Evolutionary conservation across 2,113 vertebrate genomes (phyloP).

Genomic region (Ahaetulla prasina): DNA sequence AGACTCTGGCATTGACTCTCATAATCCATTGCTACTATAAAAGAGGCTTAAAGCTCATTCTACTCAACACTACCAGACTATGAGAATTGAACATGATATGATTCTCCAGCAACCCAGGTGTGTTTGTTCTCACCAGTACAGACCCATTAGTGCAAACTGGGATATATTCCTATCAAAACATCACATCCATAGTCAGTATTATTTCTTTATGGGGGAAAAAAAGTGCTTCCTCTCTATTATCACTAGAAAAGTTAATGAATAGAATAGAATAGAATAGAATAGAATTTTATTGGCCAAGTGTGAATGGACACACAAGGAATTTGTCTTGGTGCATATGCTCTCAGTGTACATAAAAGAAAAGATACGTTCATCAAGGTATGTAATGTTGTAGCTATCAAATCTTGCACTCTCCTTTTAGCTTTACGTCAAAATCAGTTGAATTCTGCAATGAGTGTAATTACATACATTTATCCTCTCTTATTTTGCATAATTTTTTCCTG

Average conservation of each 20-base stretch:
- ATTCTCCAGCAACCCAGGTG: background rate
- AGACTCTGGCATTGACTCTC: background rate
- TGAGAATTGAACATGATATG: background rate
- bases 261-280: too few species aligned
- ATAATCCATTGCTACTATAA: background rate
- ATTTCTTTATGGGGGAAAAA: background rate
- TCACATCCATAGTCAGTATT: background rate
- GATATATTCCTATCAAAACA: conserved; percentile 4
- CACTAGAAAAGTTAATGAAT: background rate
- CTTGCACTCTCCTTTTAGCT: background rate
- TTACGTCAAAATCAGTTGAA: background rate
- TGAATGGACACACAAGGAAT: too few species aligned
- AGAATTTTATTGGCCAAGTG: too few species aligned
- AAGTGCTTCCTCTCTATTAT: background rate
- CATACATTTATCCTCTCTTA: background rate
- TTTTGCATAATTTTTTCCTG: background rate
- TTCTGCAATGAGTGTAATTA: background rate
- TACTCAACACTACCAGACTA: background rate
- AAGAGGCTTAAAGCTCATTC: background rate
- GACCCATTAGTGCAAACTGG: background rate
- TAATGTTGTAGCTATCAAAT: too few species aligned
- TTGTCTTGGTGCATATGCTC: too few species aligned
- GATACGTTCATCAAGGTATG: too few species aligned
- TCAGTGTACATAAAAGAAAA: too few species aligned
- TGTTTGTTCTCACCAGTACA: background rate